phyloP scores from a whole-genome alignment of 2,113 vertebrate species.

The Megaleporinus macrocephalus region DNA sequence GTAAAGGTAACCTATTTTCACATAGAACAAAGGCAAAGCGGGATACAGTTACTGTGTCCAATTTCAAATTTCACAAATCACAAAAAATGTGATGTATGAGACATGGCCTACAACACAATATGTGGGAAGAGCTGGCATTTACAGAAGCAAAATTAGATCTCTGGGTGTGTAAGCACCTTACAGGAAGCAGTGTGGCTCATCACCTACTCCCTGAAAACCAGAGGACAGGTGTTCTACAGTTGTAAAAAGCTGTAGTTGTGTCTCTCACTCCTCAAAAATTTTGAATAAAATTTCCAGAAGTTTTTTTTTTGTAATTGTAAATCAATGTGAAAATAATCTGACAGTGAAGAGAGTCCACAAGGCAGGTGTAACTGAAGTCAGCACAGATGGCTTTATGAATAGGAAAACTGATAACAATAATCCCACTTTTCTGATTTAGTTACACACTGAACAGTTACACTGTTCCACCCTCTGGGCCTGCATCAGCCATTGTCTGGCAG shows the following conservation, averaged over 20 bases:
- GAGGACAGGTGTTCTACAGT: neutral
- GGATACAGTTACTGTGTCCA: conserved; percentile 26
- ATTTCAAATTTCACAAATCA: conserved; percentile 7
- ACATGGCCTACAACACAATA: neutral
- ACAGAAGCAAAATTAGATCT: neutral
- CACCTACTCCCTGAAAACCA: neutral
- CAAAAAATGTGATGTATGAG: neutral
- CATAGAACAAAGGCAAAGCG: conserved; percentile 43
- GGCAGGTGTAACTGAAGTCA: conserved; percentile 15
- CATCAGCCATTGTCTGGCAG: conserved; percentile 55
- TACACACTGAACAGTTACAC: conserved; percentile 61
- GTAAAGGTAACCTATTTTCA: conserved; percentile 46
- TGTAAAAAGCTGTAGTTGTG: neutral
- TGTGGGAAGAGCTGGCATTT: neutral
- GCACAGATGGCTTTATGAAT: conserved; percentile 5
- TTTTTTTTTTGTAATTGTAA: neutral
- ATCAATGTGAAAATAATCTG: neutral
- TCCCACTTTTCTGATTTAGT: conserved; percentile 48
- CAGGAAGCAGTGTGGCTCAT: neutral
- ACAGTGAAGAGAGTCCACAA: neutral
- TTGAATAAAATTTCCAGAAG: neutral
- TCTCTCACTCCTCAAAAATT: neutral
- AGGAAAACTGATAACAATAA: conserved; percentile 33
- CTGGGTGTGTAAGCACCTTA: neutral
- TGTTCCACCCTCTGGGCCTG: conserved; percentile 42